Evolutionary conservation across 2,888 invertebrate genomes (phyloP).

Genomic region (Bhutanitis thaidina): DNA sequence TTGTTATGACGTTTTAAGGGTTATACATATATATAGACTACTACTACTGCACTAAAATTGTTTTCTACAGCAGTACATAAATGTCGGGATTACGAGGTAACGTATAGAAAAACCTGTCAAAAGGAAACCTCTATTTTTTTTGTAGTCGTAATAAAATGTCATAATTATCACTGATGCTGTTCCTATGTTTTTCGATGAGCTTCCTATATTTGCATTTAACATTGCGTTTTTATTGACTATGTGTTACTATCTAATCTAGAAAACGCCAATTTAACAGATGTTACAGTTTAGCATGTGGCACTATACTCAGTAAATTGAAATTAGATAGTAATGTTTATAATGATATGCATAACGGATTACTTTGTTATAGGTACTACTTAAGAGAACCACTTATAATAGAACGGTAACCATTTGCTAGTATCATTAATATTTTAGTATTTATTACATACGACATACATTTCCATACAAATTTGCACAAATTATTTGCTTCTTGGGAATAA

Average conservation of each 20-base stretch:
- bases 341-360: conserved; percentile 17
- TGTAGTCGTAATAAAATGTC: too few relatives aligned
- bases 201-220: conserved; percentile 4
- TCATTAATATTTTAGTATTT: too few relatives aligned
- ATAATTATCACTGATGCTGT: background rate
- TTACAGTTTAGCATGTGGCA: conserved; percentile 15
- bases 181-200: background rate
- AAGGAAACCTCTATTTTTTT: too few relatives aligned
- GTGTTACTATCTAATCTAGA: conserved; percentile 18
- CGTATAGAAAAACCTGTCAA: too few relatives aligned
- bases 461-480: too few relatives aligned
- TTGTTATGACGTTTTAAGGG: too few relatives aligned
- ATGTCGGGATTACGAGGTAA: too few relatives aligned
- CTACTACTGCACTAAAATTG: too few relatives aligned
- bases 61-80: too few relatives aligned
- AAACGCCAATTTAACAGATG: conserved; percentile 19
- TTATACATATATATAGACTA: too few relatives aligned
- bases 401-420: background rate
- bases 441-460: too few relatives aligned
- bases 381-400: conserved; percentile 6
- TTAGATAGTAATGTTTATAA: conserved; percentile 18
- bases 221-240: conserved; percentile 5
- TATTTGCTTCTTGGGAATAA: too few relatives aligned
- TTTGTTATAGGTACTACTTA: background rate
- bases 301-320: conserved; percentile 14